These are phyloP conservation scores for Coleophora deauratella DNA, from an alignment of 2,888 invertebrate species.

Conservation along the genomic window DNA sequence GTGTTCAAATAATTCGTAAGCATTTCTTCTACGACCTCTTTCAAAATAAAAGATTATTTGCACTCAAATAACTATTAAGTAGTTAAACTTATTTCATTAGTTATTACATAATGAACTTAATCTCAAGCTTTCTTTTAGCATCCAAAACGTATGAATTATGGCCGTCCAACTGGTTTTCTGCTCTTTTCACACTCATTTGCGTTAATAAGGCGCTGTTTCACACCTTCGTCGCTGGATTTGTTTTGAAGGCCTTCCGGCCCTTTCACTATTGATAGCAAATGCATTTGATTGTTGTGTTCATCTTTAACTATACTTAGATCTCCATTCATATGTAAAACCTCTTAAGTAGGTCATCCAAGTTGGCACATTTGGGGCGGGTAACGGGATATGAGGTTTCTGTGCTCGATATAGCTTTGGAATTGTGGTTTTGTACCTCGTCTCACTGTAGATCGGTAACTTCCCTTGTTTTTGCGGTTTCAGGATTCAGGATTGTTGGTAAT, in stretches of 20 bases:
- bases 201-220: too few relatives aligned
- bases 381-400: conserved; percentile 38
- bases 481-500: too few relatives aligned
- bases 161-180: too few relatives aligned
- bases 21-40: too few relatives aligned
- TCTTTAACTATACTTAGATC: conserved; percentile 13
- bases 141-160: neutral
- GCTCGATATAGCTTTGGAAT: neutral
- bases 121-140: too few relatives aligned
- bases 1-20: too few relatives aligned
- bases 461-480: too few relatives aligned
- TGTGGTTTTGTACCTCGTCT: neutral
- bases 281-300: neutral
- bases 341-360: conserved; percentile 44
- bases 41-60: too few relatives aligned
- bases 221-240: too few relatives aligned
- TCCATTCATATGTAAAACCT: conserved; percentile 50
- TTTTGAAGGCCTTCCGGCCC: neutral
- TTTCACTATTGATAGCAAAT: conserved; percentile 11
- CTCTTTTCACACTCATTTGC: too few relatives aligned
- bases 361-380: conserved; percentile 47
- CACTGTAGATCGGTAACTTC: too few relatives aligned
- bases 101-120: neutral
- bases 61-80: too few relatives aligned
- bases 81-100: neutral